Percentiles rank a stretch among this genome's conserved stretches.
phyloP scores from a whole-genome alignment of 2,113 vertebrate genomes.

The Cettia cetti region DNA sequence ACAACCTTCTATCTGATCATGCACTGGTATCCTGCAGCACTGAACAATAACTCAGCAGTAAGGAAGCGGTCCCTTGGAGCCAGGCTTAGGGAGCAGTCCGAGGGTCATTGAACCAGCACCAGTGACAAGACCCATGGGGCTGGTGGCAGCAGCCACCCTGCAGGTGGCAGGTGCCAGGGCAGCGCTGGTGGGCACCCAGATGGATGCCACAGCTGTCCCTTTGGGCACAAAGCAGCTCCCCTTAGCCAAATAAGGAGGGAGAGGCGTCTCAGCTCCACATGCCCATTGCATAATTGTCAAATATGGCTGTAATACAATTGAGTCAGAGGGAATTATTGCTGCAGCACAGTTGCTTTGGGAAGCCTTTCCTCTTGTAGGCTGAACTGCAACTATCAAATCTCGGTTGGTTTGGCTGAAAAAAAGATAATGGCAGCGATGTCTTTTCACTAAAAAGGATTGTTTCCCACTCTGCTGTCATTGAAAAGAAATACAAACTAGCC shows the following conservation, averaged over 20 bases:
- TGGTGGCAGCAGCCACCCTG: not conserved
- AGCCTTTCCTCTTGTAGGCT: not conserved
- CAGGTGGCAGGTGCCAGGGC: not conserved
- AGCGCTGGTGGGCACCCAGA: not conserved
- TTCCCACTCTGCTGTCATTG: not conserved
- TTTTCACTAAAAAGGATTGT: not conserved
- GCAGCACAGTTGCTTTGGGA: not conserved
- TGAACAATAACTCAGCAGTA: not conserved
- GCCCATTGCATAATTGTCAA: not conserved
- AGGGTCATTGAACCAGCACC: not conserved
- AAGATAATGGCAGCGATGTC: not conserved
- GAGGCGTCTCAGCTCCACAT: not conserved
- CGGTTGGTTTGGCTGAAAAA: not conserved
- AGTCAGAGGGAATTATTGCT: not conserved
- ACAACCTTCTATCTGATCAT: not conserved
- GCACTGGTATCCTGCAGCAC: not conserved
- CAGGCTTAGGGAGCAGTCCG: not conserved
- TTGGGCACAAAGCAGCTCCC: not conserved
- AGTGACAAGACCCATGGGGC: rapidly evolving
- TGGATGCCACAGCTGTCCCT: not conserved
- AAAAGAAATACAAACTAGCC: not conserved
- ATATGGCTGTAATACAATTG: not conserved
- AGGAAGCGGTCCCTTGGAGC: not conserved
- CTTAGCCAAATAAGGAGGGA: not conserved
- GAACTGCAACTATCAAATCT: not conserved